Conservation (phyloP, 2,113 vertebrate species). For the Heterocephalus glaber region DNA sequence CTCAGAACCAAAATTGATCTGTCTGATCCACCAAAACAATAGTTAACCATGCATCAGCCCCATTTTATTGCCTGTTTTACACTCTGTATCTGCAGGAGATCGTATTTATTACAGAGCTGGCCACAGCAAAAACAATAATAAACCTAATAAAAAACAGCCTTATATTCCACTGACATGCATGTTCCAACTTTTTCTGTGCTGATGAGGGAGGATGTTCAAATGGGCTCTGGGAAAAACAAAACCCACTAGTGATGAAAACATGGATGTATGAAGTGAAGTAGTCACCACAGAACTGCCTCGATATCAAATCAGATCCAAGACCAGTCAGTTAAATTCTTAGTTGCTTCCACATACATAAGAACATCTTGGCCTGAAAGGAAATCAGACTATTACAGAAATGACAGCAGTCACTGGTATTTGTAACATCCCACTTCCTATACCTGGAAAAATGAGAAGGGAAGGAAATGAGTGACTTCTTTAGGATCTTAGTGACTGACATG, state of each 20-base stretch:
- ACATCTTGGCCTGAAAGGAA: neutral
- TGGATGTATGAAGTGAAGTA: neutral
- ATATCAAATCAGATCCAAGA: neutral
- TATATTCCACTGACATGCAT: neutral
- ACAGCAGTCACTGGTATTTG: neutral
- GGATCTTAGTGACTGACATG: neutral
- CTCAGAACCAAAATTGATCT: slow-evolving; percentile 44
- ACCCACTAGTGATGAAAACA: neutral
- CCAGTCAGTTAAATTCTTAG: neutral
- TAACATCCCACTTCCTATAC: neutral
- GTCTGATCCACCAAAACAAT: slow-evolving; percentile 64
- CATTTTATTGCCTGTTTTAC: slow-evolving; percentile 62
- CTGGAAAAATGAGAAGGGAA: slow-evolving; percentile 42
- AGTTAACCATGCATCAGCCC: neutral
- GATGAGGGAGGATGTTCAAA: neutral
- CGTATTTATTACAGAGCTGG: slow-evolving; percentile 66
- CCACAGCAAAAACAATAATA: slow-evolving; percentile 69
- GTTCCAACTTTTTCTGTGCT: neutral
- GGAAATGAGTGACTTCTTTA: neutral
- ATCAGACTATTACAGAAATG: neutral
- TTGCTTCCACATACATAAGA: neutral
- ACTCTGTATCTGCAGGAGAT: slow-evolving; percentile 60
- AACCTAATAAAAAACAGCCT: slow-evolving; percentile 53
- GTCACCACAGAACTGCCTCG: neutral
- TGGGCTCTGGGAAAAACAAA: neutral